Percentiles rank a stretch among this genome's conserved stretches.
Evolutionary conservation across 2,888 invertebrate species (phyloP).

Genomic region (Pandemis cinnamomeana): DNA sequence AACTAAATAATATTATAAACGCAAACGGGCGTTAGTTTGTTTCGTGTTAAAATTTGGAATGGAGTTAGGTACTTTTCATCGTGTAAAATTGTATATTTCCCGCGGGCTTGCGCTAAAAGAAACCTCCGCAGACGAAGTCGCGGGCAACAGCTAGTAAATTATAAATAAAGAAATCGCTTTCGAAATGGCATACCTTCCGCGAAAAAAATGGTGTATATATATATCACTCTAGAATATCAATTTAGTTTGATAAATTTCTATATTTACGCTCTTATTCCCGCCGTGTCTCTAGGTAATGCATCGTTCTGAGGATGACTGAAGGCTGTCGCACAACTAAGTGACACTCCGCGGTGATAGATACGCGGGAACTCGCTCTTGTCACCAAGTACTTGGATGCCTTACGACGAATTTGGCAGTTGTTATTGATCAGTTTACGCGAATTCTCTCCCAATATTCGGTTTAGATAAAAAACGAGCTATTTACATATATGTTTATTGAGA

Average conservation of each 20-base stretch:
- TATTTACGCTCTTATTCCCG: neutral
- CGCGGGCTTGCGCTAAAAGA: no score
- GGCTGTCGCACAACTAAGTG: conserved; percentile 32
- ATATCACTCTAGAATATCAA: neutral
- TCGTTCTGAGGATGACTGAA: conserved; percentile 23
- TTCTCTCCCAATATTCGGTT: neutral
- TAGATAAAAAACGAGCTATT: neutral
- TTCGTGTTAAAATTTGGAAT: no score
- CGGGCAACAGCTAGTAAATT: no score
- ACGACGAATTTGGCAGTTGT: conserved; percentile 15
- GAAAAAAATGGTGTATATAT: neutral
- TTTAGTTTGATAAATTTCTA: neutral
- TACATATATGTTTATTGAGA: no score
- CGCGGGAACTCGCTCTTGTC: conserved; percentile 5
- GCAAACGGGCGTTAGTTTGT: no score
- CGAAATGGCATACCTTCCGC: no score
- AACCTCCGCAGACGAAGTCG: no score
- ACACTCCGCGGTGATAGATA: conserved; percentile 29
- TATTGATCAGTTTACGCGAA: conserved; percentile 2
- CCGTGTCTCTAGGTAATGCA: conserved; percentile 13
- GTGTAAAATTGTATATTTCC: no score
- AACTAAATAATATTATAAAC: no score
- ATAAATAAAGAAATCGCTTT: no score
- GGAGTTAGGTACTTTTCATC: no score
- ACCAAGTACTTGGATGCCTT: neutral